Evolutionary conservation across 2,113 vertebrate genomes (phyloP).

Genomic region (Corythornis madagascariensis): DNA sequence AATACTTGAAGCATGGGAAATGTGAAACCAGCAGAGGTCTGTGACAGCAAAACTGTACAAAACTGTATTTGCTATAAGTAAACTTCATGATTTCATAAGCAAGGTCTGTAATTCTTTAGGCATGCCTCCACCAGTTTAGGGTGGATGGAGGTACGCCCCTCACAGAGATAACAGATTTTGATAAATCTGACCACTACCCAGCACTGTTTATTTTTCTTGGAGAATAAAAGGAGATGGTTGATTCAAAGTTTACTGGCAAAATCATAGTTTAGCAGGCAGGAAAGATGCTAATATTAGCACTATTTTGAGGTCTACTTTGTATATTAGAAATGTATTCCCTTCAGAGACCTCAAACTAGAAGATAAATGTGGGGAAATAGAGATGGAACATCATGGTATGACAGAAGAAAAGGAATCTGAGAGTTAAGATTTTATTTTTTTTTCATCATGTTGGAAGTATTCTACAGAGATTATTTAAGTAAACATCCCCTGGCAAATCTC

Average conservation of each 20-base stretch:
- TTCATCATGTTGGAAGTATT: neutral
- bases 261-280: neutral
- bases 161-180: neutral
- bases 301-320: neutral
- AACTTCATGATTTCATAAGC: neutral
- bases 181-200: constrained; percentile 14
- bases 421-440: neutral
- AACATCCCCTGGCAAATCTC: neutral
- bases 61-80: neutral
- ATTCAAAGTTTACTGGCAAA: neutral
- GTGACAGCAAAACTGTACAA: neutral
- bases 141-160: neutral
- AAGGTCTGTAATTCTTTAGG: neutral
- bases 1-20: neutral
- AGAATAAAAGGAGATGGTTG: neutral
- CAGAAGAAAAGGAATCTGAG: neutral
- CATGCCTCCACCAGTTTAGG: neutral
- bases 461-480: neutral
- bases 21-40: neutral
- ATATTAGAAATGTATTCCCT: neutral
- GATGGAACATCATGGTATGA: neutral
- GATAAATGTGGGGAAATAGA: neutral
- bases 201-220: neutral
- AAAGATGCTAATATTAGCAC: constrained; percentile 3
- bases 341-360: neutral